Base-by-base conservation (phyloP, 2,113 vertebrate species). In the Addax nasomaculatus region DNA sequence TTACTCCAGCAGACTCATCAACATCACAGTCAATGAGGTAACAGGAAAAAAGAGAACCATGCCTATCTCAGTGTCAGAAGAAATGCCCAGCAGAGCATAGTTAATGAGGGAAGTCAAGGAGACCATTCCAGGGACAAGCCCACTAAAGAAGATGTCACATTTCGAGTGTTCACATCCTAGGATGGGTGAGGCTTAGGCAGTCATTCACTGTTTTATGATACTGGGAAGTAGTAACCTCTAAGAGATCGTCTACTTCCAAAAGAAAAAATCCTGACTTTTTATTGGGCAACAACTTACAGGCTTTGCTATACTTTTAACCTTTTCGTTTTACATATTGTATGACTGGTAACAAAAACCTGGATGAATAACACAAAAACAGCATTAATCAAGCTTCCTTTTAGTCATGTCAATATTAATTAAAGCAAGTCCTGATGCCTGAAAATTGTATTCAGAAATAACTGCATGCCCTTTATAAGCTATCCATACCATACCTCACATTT, bases 11-110 rank as follows among this genome's bases (percentile, higher is more conserved):
- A 73, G 70, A 88, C 80, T 92, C 60, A 60, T 95, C 67, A 84
- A 67, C 64, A 93, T 73, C 95, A 90, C 9, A 11, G 96, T 81
- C 96, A 95, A 93, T 81, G 93, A 96, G 64, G 91, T 55, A 76
- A 94, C 27, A 78, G 80, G 89, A 49, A 81, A 81, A 93, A 90
- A 64, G 49, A 86, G 51, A 70, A 67, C 89, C 60, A 39, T 0
- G 2, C 57, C 45, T 78, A 29, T 36, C 81, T 93, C 80, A 81
- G 19, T 36, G 76, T 94, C 92, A 93, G 58, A 93, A 96, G 55
- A 92, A 96, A 92, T 64, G 79, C 55, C 45, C 91, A 70, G 27
- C 10, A 58, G 83, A 93, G n/a, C 83, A 89, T 21, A 84, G 64
- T 36, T 94, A 58, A 96, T 45, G 81, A 86, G 53, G 58, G 39